Base-by-base conservation (phyloP, 1,140 invertebrate species). In the Cyclargus thomasi region DNA sequence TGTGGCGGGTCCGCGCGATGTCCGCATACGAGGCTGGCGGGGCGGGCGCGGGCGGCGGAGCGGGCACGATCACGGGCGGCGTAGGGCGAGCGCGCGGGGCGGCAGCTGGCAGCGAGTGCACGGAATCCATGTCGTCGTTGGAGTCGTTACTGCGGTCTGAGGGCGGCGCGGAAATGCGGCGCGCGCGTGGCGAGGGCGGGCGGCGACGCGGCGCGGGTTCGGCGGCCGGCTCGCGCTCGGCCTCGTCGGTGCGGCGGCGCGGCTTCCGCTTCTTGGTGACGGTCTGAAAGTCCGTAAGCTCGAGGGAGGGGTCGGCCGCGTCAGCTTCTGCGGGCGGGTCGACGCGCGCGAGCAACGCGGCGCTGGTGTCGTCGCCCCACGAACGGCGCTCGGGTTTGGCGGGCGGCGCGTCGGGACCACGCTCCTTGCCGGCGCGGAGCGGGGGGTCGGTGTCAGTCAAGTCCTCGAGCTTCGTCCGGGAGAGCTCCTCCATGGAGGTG, bases 141-240 rank as follows among this genome's bases (percentile, higher is more conserved):
- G 94, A 94, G 74, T 94, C 94, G 81, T 94, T 94, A n/a, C 93
- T 94, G 84, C 95, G 95, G 70, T 95, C 95, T 65, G 93, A 94
- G 66, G 93, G 93, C n/a, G 93, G 93, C 1, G 93, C 92, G 10
- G 91, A 91, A 74, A 92, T 59, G 92, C 89, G 18, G 75, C 92
- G 93, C 89, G 22, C 86, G 69, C 17, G 59, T 59, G 70, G 74
- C 29, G 77, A 65, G 76, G 68, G 80, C 67, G 67, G 68, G 76
- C 74, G 69, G 70, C 70, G 72, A 55, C 68, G 66, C 63, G 69
- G 67, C 66, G 69, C 67, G 62, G 70, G 74, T 62, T 76, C 83
- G 74, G 69, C 64, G 64, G 69, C 67, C 55, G 70, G 74, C 62
- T 76, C 83, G 75, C 68, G 81, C 63, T 71, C 75, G 53, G 71